Evolutionary conservation across 2,888 invertebrate species (phyloP).

Genomic region (Crematogaster levior): DNA sequence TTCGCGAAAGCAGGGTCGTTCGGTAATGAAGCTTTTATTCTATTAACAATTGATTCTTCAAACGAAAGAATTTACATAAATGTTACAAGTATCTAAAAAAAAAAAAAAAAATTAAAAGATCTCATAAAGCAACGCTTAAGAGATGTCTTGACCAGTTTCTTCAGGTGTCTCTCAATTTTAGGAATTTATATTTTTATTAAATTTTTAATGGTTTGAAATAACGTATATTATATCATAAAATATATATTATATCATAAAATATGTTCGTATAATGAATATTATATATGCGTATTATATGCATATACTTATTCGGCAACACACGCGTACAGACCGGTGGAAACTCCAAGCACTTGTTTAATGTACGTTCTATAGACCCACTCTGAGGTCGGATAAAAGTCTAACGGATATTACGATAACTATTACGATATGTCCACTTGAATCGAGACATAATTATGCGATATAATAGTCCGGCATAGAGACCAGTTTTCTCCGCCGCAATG

Average conservation of each 20-base stretch:
- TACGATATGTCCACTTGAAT: slow-evolving; percentile 35
- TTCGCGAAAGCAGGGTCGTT: background rate
- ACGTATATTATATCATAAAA: background rate
- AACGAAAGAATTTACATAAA: background rate
- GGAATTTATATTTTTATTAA: background rate
- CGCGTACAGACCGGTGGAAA: background rate
- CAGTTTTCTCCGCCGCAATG: slow-evolving; percentile 58
- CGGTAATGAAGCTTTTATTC: background rate
- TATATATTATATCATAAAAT: background rate
- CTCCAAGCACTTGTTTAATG: background rate
- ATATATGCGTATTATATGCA: background rate
- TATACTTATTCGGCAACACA: background rate
- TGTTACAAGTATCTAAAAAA: background rate
- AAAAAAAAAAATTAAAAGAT: background rate
- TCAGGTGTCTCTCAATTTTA: background rate
- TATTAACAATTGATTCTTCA: background rate
- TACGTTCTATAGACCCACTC: background rate
- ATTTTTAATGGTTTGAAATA: too few relatives aligned
- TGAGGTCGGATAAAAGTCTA: slow-evolving; percentile 4
- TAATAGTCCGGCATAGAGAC: slow-evolving; percentile 45
- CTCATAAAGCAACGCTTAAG: background rate
- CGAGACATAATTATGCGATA: slow-evolving; percentile 40
- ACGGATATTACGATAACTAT: slow-evolving; percentile 43
- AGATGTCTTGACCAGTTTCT: background rate
- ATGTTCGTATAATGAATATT: background rate